Evolutionary conservation across 2,888 invertebrate genomes (phyloP), one percentile per base, ranked within the genome.

Genomic region (Drosophila formosana): DNA sequence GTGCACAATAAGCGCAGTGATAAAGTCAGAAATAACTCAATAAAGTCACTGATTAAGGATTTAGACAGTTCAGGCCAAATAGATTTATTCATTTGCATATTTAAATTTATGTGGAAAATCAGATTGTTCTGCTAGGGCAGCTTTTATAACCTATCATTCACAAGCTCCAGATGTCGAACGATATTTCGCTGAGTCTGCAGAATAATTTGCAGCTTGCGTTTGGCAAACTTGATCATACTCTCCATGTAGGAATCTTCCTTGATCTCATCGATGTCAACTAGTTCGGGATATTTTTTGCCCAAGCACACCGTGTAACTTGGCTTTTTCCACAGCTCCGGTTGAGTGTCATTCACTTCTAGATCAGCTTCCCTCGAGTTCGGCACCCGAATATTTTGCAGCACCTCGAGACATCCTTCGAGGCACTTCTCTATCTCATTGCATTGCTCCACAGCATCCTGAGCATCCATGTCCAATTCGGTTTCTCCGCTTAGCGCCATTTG

Each of bases 121-220:
- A 26, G 26, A 26, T 26, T 26, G 26, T 26, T 5, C 0, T 5
- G 3, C 5, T 4, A 28, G 28, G 28, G 28, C 5, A 28, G 4
- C 28, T 58, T 34, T 28, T n/a, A 9, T 3, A 67, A 18, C 3
- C 9, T 49, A 9, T 51, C 18, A 2, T 34, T 34, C 3, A 50
- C 26, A 7, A 5, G 34, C 1, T 63, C 46, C 9, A 70, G 26
- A 8, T 41, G 45, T 6, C 47, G n/a, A 3, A 70, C 9, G 0
- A 73, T 66, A 39, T 39, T n/a, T 2, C 11, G 37, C 30, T 81
- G 85, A 1, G 64, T 50, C 0, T 55, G 39, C 5, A 81, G n/a
- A 7, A 81, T 50, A 3, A 11, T 45, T 9, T 75, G n/a, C 0
- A 78, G 6, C 18, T 68, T 68, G 4, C 13, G 3, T 2, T 50